Evolutionary conservation across 1,140 invertebrate species (phyloP), one percentile per base, ranked within the genome.

Genomic region (Pomacea maculata): DNA sequence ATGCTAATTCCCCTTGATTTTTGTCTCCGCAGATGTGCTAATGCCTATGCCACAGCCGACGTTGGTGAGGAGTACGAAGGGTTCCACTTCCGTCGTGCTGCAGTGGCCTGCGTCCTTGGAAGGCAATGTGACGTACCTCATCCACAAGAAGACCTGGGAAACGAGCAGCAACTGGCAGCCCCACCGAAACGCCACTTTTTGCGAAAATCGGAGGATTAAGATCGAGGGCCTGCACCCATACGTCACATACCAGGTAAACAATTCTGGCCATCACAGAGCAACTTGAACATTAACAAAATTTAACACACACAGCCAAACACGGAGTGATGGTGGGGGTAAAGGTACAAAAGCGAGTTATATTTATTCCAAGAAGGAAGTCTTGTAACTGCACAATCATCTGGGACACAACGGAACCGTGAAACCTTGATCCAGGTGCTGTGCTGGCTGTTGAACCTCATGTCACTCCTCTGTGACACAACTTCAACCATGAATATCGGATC

Each of bases 161-260:
- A 86, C 93, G 25, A 67, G 80, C 57, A 93, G 93, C 12, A 91
- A 93, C 11, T 96, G 96, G 95, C 94, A 95, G 83, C 95, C 95
- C 84, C 95, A 94, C 85, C 94, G 94, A 89, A 94, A 82, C 45
- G 80, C 94, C 84, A 94, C 93, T 71, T 95, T 94, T 92, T 93
- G 93, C 21, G 88, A 92, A 25, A 92, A 94, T 68, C 94, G 94
- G 82, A 94, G 93, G 15, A 93, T 93, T 19, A 93, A 97, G 0
- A 93, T 95, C 72, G 94, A 95, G 25, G 52, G 70, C 83, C 92
- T 98, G 11, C 94, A 95, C 74, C 96, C 97, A 0, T 98, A 96
- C 88, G 96, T 96, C 0, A 96, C 96, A 88, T 98, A 97, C 88
- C 93, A 94, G 92, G 96, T 97, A 92, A 25, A n/a, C 67, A 17